Conservation (phyloP, 2,113 vertebrate species). For the Leiothrix lutea region DNA sequence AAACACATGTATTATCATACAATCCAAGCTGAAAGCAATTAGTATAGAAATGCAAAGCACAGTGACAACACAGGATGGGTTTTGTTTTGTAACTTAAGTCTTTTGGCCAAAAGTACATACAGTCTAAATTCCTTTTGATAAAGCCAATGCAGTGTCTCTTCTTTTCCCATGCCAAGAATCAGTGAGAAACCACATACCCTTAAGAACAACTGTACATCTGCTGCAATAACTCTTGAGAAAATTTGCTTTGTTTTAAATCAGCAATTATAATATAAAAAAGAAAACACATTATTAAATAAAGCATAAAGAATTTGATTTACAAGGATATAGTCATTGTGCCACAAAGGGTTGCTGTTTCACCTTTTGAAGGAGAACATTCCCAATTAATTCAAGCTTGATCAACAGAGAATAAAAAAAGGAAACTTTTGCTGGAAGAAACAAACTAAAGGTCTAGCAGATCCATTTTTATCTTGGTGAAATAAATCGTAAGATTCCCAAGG, state of each 20-base stretch:
- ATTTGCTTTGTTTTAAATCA: conserved; percentile 5
- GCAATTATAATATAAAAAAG: neutral
- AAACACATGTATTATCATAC: neutral
- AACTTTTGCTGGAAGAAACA: neutral
- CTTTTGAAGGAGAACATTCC: neutral
- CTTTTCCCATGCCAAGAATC: conserved; percentile 25
- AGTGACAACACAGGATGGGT: neutral
- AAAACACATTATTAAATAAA: neutral
- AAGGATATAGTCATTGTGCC: neutral
- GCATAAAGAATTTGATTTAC: neutral
- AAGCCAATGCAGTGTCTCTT: neutral
- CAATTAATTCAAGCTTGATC: neutral
- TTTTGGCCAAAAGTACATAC: neutral
- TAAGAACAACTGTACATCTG: conserved; percentile 31
- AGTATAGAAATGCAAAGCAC: neutral
- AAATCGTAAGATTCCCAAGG: neutral
- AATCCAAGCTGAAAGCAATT: neutral
- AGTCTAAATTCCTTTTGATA: conserved; percentile 38
- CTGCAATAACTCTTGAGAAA: conserved; percentile 18
- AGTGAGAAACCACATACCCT: conserved; percentile 42
- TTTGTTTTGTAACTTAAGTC: conserved; percentile 10
- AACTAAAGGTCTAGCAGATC: neutral
- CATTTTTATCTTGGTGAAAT: neutral
- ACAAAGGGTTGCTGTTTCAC: neutral
- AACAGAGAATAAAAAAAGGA: neutral